Evolutionary conservation across 2,113 vertebrate species (phyloP), one percentile per base, ranked within the genome.

Genomic region (Antennarius striatus): DNA sequence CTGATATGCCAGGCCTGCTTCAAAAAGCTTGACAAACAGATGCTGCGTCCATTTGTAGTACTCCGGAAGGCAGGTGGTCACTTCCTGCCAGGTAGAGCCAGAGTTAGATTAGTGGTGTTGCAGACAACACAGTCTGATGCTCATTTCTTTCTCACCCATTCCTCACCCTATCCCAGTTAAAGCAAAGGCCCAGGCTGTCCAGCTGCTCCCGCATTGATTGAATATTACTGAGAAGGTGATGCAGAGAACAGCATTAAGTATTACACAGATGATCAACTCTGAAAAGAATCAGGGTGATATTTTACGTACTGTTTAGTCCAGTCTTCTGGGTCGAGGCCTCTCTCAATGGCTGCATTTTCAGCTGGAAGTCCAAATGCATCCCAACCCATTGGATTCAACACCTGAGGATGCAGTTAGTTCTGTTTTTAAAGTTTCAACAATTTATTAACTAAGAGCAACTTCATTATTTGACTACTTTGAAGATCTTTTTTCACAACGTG

Each of bases 41-140:
- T 94, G 96, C 3, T 99, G 97, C 0, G 98, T 99, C 98, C 98
- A 99, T 56, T 75, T 96, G 90, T 98, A 99, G 91, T 99, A 99
- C 51, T 97, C 95, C 43, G 96, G 95, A 28, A 88, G 92, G 81
- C 96, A 98, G 3, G 98, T 99, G 29, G 93, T 96, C 75, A 99
- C 84, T 90, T 99, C 97, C 98, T 99, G 91, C 43, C 4, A 64
- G 29, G 68, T 29, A 70, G 63, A 83, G 45, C 10, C 16, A 72
- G 4, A 63, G 60, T 55, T 46, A 80, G 53, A 46, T 59, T 15
- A 55, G 47, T 63, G 47, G 36, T 15, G 28, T n/a, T 11, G 42
- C 42, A 43, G 42, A 43, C 0, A 46, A 54, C 47, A 12, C 3
- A 10, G 9, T 51, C 16, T 0, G 50, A 40, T 54, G 40, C 52